Base-by-base conservation (phyloP, 2,797 vertebrate species). In the Channa striata region DNA sequence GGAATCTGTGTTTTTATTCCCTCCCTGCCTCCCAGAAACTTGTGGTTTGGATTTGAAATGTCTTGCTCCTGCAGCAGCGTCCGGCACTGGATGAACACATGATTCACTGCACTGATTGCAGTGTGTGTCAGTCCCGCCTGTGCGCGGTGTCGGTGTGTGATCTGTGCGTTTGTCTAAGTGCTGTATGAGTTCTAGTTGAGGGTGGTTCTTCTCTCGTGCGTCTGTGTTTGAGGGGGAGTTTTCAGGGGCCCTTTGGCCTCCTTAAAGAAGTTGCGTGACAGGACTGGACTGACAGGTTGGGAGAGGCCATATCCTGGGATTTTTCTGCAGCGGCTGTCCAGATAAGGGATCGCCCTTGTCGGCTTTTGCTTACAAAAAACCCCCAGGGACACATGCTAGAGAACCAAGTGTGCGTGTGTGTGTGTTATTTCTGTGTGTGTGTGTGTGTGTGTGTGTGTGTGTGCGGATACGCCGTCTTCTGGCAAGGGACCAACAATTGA, bases 261-360 rank as follows among this genome's bases (percentile, higher is more conserved):
- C 73, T 78, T 59, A 25, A 80, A 85, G 69, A 67, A 23, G 61
- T 90, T 90, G 91, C 87, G 91, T 92, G 89, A 90, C 87, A 85
- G 85, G 83, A 85, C 86, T 80, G 83, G 67, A 78, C 72, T 19
- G 83, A 77, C 79, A 44, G 74, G 69, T 56, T 58, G 88, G 87
- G 83, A 89, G 88, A 86, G 87, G 90, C 83, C 71, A 78, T 72
- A 90, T 93, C 91, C 91, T 91, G 83, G 86, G 85, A 85, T 89
- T 87, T 93, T 93, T 88, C 89, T 90, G 86, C 54, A 71, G 87
- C 77, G 81, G 81, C 72, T 68, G 48, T 82, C 77, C 85, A 90
- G 87, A 91, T 91, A 90, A 92, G 87, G 71, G 75, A 91, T 66
- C 68, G 16, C 73, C 88, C 74, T 72, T 80, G 75, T 82, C 44